Evolutionary conservation across 2,113 vertebrate species (phyloP).

Genomic region (Peucedramus taeniatus): DNA sequence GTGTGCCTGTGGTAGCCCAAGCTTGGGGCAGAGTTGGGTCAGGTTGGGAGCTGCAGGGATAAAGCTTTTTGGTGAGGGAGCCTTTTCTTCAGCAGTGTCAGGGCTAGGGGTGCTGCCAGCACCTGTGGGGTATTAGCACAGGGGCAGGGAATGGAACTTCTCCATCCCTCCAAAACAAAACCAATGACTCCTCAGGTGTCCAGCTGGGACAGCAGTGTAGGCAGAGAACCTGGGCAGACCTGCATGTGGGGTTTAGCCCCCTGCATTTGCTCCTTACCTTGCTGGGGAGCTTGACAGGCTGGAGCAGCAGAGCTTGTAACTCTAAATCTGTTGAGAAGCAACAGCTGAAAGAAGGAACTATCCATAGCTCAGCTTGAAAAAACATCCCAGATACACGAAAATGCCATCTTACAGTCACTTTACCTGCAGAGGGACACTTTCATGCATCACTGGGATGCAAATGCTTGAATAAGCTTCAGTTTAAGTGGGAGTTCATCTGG

Average conservation of each 20-base stretch:
- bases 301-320: background rate
- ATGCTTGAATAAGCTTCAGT: conserved; percentile 2
- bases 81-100: background rate
- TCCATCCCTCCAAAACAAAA: background rate
- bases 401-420: background rate
- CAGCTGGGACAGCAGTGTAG: no score
- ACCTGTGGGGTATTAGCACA: background rate
- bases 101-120: background rate
- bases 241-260: background rate
- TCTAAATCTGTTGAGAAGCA: background rate
- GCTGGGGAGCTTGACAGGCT: background rate
- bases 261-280: background rate
- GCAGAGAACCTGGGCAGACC: background rate
- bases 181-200: background rate
- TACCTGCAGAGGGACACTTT: background rate
- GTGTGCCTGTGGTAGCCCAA: background rate
- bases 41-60: background rate
- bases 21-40: background rate
- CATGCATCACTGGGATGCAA: background rate
- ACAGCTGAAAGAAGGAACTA: background rate
- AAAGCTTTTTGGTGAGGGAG: background rate
- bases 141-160: background rate
- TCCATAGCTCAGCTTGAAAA: background rate
- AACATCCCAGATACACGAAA: background rate
- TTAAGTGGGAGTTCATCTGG: background rate